phyloP scores from a whole-genome alignment of 2,113 vertebrate species.

The Myrmecobius fasciatus region DNA sequence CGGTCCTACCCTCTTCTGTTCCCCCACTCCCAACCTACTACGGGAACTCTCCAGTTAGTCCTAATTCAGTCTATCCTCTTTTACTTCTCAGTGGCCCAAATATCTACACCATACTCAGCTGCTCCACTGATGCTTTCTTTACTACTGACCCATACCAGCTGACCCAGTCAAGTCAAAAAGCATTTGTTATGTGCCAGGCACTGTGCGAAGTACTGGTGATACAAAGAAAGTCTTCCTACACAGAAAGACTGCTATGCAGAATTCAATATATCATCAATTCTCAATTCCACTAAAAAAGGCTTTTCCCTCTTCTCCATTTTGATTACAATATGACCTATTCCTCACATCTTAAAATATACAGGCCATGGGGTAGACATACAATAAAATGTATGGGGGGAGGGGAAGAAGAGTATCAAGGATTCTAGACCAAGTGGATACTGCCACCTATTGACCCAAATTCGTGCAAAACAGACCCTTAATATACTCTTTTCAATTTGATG shows the following conservation, averaged over 20 bases:
- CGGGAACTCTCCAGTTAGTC: constrained; percentile 15
- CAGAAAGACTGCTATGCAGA: constrained; percentile 18
- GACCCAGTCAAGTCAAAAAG: not conserved
- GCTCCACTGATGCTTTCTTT: not conserved
- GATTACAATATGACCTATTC: constrained; percentile 68
- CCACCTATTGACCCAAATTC: constrained; percentile 80
- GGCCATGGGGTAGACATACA: constrained; percentile 16
- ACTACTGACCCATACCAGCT: not conserved
- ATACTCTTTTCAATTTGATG: constrained; percentile 57
- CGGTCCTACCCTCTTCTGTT: not conserved
- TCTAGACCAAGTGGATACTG: constrained; percentile 68
- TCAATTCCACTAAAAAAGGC: constrained; percentile 36
- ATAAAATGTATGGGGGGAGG: constrained; percentile 48
- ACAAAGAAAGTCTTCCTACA: not conserved
- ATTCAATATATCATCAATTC: constrained; percentile 39
- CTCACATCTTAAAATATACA: constrained; percentile 60
- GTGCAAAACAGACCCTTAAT: constrained; percentile 76
- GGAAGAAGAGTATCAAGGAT: constrained; percentile 57
- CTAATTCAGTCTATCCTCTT: not conserved
- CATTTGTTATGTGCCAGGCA: not conserved
- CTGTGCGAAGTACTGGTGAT: not conserved
- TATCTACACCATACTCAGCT: not conserved
- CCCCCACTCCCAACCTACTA: not conserved
- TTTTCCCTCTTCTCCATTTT: constrained; percentile 54
- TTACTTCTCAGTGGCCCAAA: constrained; percentile 21